These are phyloP conservation scores for Tenebrosternarchus preto DNA, from an alignment of 2,113 vertebrate genomes.

Conservation along the genomic window DNA sequence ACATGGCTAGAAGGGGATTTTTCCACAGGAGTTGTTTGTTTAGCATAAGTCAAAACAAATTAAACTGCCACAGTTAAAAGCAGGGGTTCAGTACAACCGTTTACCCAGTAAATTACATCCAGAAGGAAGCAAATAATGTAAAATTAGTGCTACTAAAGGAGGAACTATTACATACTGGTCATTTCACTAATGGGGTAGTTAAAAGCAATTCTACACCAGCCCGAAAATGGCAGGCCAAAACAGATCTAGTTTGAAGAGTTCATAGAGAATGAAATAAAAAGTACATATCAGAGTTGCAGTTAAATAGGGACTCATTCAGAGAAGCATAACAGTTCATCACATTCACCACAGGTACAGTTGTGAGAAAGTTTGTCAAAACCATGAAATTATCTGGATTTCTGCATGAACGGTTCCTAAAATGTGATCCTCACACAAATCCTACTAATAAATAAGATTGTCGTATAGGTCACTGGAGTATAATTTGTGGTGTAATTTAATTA, in stretches of 20 bases:
- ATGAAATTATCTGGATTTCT: too few relatives aligned
- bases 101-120: conserved; percentile 54
- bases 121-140: conserved; percentile 51
- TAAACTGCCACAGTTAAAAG: conserved; percentile 51
- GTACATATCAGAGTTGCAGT: conserved; percentile 50
- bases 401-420: too few relatives aligned
- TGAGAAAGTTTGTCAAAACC: too few relatives aligned
- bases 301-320: conserved; percentile 59
- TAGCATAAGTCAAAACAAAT: conserved; percentile 62
- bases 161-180: conserved; percentile 40
- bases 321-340: conserved; percentile 60
- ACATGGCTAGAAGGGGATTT: conserved; percentile 61
- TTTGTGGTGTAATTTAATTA: too few relatives aligned
- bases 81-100: conserved; percentile 47
- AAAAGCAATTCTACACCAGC: conserved; percentile 35
- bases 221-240: conserved; percentile 27
- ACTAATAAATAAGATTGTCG: too few relatives aligned
- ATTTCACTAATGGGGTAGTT: conserved; percentile 48
- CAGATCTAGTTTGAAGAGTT: conserved; percentile 36
- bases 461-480: too few relatives aligned
- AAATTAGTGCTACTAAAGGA: conserved; percentile 47
- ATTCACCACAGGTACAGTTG: conserved; percentile 58
- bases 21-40: conserved; percentile 61
- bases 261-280: conserved; percentile 56
- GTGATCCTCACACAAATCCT: too few relatives aligned